phyloP scores from a whole-genome alignment of 2,113 vertebrate species.

The Sus scrofa region DNA sequence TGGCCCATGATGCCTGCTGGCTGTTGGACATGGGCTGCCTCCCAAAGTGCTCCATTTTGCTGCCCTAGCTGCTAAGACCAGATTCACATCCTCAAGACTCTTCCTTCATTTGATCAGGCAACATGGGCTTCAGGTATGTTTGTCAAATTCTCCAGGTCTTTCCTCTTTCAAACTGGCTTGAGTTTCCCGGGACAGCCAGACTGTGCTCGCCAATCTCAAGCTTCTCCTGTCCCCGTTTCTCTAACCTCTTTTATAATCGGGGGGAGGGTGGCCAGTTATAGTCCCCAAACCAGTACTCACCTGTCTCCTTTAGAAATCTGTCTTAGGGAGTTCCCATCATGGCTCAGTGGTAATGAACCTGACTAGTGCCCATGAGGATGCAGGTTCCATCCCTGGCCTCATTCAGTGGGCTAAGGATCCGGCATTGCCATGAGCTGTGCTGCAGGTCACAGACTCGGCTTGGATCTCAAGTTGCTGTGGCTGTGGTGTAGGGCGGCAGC shows the following conservation, averaged over 20 bases:
- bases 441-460: too few relatives aligned
- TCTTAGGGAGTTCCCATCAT: too few relatives aligned
- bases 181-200: not conserved
- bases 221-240: not conserved
- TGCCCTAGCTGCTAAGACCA: not conserved
- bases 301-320: not conserved
- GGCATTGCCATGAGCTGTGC: too few relatives aligned
- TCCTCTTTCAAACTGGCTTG: rapidly evolving
- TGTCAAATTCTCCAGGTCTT: not conserved
- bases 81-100: not conserved
- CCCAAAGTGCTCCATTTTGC: not conserved
- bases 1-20: rapidly evolving
- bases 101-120: not conserved
- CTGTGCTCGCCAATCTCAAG: not conserved
- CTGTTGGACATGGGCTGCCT: not conserved
- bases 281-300: not conserved
- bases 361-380: too few relatives aligned
- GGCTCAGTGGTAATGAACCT: too few relatives aligned
- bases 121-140: not conserved
- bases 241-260: not conserved
- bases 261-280: rapidly evolving
- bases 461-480: too few relatives aligned
- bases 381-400: too few relatives aligned
- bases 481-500: too few relatives aligned
- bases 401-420: too few relatives aligned